Evolutionary conservation across 1,140 invertebrate genomes (phyloP), one percentile per base, ranked within the genome.

Genomic region (Drosophila cardini): DNA sequence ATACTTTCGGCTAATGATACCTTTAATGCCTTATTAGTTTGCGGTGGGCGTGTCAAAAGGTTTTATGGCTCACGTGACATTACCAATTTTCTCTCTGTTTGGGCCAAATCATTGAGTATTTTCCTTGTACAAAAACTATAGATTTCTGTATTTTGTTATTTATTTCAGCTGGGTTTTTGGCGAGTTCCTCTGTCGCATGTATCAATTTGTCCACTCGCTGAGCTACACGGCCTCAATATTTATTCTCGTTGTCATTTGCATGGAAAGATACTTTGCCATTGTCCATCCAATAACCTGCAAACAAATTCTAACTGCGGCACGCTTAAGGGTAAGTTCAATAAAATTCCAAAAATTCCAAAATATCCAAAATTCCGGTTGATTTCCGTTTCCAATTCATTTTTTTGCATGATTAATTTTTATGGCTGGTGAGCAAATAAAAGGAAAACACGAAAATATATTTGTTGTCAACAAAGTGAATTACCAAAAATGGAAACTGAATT

Each of bases 181-280:
- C 1, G 94, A 96, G 63, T 96, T 96, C 76, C 93, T 97, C 10
- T 97, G 96, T 92, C 96, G 96, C 85, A 96, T 96, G 94, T 97
- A 97, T 91, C 95, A 96, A 92, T 97, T 97, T 83, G 94, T 96
- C 7, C 95, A 96, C 78, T 95, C 95, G 0, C 91, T 97, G 26
- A 96, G 96, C 82, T 96, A 96, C 91, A 97, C 96, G 2, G 95
- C 96, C 0, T 96, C 96, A 8, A 96, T 97, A 64, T 95, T 96
- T 82, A 97, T 97, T 42, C 92, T 97, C 48, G 95, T 96, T 9
- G 95, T 97, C 11, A 96, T 97, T 58, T 96, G 96, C 80, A 95
- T 95, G n/a, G 96, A 97, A 82, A 93, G 96, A 64, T 97, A 97
- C 81, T 94, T 97, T 70, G 96, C 96, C 56, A 97, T 97, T 46